Evolutionary conservation across 2,113 vertebrate genomes (phyloP), one percentile per base, ranked within the genome.

Genomic region (Clarias batrachus): DNA sequence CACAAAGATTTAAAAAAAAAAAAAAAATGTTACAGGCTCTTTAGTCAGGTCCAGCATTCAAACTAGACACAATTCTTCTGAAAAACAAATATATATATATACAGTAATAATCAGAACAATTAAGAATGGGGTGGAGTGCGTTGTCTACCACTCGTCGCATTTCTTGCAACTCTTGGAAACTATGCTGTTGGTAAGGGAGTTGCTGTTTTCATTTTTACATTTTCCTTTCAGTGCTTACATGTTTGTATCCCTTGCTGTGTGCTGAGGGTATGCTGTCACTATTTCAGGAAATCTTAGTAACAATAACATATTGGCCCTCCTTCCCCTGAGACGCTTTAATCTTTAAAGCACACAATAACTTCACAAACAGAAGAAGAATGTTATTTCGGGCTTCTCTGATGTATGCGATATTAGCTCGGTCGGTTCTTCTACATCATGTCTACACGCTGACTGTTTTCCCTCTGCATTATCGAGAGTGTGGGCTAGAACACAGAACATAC

Each of bases 311-410:
- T 37, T 78, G 71, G 73, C 81, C 25, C 57, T 89, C 25, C 0
- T 68, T 84, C 84, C 84, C 60, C 56, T 70, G 87, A 84, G 86
- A 80, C 25, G 0, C 66, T 76, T 81, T 89, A 86, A 86, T 89
- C 86, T 86, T 70, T 81, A 70, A 82, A 88, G 87, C 84, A 90
- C 85, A 88, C 81, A 48, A 83, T 87, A 87, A 87, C 81, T 83
- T 83, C 71, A 77, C 63, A 83, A 87, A 83, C 71, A 83, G 48
- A 77, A 74, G 73, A 87, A 78, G 63, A 76, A 81, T 81, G 80
- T 77, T 87, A 87, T 87, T 87, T 87, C 41, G 16, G 71, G 86
- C 81, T 11, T 68, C 62, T 81, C 76, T 83, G 87, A 86, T 86
- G 73, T 81, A 54, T 57, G 30, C 59, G 27, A 78, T 88, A 76